Evolutionary conservation across 2,113 vertebrate genomes (phyloP), one percentile per base, ranked within the genome.

Genomic region (Bambusicola thoracicus): DNA sequence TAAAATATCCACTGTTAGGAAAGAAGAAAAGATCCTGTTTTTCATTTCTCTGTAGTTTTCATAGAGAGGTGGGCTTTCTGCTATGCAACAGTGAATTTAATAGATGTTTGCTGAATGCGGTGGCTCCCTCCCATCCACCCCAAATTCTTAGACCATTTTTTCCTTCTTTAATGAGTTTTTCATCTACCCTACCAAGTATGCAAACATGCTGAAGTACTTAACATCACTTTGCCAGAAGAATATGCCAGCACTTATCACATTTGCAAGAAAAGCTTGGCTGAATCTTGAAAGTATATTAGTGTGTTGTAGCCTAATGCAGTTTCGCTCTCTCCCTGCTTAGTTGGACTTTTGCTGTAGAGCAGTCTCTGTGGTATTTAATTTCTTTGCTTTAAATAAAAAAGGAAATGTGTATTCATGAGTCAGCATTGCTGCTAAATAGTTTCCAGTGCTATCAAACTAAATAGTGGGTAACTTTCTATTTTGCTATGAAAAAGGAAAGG

Each of bases 151-250:
- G 34, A 48, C 20, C 55, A 66, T 38, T 90, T 91, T 90, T 46
- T 81, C 81, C 51, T 38, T 89, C 63, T 81, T 58, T 67, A 89
- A 90, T 91, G 78, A 27, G 40, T 85, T 90, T 84, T 88, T 84
- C 46, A 59, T 66, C 58, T 90, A n/a, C 51, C 89, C 51, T 48
- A 87, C 62, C 51, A 69, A 79, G 66, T 11, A 51, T 2, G 13
- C 29, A 86, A 75, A 85, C 67, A 38, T 69, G 43, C 59, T 85
- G 46, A 74, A 91, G 18, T 56, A 48, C 55, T 90, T 65, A 41
- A 5, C 46, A 27, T 2, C 6, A 87, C 29, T 20, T 8, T 56
- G 67, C 84, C 66, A 43, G 63, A 30, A 89, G 44, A 92, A 79
- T 24, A 10, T 44, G 25, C 32, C 20, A 32, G 27, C 55, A 38